Evolutionary conservation across 2,888 invertebrate species (phyloP).

Genomic region (Aphidoletes aphidimyza): DNA sequence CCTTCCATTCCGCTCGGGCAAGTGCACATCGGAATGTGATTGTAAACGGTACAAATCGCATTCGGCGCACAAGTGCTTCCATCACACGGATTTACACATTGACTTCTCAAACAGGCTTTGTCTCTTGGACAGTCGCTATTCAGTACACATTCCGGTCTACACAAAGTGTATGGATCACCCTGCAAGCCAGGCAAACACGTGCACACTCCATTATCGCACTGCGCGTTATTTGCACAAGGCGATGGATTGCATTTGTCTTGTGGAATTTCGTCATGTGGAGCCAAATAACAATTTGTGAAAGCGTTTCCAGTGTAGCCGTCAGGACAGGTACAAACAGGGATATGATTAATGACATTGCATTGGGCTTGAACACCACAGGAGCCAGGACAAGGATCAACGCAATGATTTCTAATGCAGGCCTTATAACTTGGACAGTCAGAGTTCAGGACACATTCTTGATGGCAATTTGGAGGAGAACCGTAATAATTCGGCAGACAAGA

Average conservation of each 20-base stretch:
- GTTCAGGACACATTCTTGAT: slow-evolving; percentile 82
- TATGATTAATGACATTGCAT: slow-evolving; percentile 79
- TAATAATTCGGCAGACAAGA: slow-evolving; percentile 77
- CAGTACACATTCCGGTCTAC: slow-evolving; percentile 79
- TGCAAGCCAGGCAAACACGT: slow-evolving; percentile 77
- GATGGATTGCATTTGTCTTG: slow-evolving; percentile 78
- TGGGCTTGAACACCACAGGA: slow-evolving; percentile 78
- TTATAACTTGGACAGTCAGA: slow-evolving; percentile 77
- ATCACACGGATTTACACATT: slow-evolving; percentile 67
- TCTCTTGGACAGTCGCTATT: slow-evolving; percentile 78
- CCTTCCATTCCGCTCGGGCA: slow-evolving; percentile 76
- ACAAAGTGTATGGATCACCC: slow-evolving; percentile 75
- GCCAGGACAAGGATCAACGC: slow-evolving; percentile 80
- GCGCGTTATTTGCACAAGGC: slow-evolving; percentile 83
- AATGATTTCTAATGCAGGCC: slow-evolving; percentile 79
- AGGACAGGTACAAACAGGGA: slow-evolving; percentile 80
- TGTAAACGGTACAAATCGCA: slow-evolving; percentile 77
- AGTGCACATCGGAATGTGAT: slow-evolving; percentile 78
- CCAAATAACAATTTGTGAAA: slow-evolving; percentile 81
- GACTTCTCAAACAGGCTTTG: slow-evolving; percentile 76
- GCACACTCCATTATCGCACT: slow-evolving; percentile 77
- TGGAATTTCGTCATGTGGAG: slow-evolving; percentile 74
- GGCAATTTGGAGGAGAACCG: slow-evolving; percentile 81
- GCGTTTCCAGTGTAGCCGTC: slow-evolving; percentile 81
- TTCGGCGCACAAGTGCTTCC: slow-evolving; percentile 77